Base-by-base conservation (phyloP, 2,113 vertebrate species). In the Corapipo altera region DNA sequence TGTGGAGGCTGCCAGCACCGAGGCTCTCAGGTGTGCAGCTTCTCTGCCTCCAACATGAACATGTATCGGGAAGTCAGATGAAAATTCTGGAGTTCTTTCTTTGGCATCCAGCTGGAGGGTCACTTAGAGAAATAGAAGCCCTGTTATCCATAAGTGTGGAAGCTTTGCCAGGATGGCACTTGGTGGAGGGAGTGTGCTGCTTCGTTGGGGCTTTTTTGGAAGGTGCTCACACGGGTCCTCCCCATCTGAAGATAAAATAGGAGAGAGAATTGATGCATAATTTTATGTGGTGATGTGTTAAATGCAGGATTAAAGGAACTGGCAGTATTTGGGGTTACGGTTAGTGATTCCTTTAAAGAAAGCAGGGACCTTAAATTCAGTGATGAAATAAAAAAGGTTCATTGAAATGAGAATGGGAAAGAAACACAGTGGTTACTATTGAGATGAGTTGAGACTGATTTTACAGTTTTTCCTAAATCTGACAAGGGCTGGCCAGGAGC, bases 41-140 rank as follows among this genome's bases (percentile, higher is more conserved):
- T 54, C 74, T 66, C 41, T 58, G 4, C 0, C 58, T 75, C 35
- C 52, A 23, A 28, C 0, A 2, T 2, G 4, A 15, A 8, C 26
- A 4, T 14, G 2, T 23, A 21, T 54, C 0, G 1, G 66, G 59
- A 69, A 72, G 32, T 33, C 30, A 69, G 81, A 26, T 57, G 64
- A 37, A 77, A 93, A 59, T 30, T 52, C 51, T 59, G 30, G 57
- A 46, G 41, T 58, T 71, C 28, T 61, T 94, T 78, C 57, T 46
- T 79, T 49, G 74, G 33, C 39, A 59, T 71, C 41, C 48, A 51
- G 32, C 24, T 74, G 65, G 72, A 78, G 43, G 28, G 65, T n/a
- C 19, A 37, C 61, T 75, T 44, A 10, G 44, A 71, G 41, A 82
- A 78, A 10, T 0, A 16, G 39, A 75, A 67, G 43, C 57, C 51